Conservation (phyloP, 1,140 invertebrate genomes). For the Bombus sylvicola region DNA sequence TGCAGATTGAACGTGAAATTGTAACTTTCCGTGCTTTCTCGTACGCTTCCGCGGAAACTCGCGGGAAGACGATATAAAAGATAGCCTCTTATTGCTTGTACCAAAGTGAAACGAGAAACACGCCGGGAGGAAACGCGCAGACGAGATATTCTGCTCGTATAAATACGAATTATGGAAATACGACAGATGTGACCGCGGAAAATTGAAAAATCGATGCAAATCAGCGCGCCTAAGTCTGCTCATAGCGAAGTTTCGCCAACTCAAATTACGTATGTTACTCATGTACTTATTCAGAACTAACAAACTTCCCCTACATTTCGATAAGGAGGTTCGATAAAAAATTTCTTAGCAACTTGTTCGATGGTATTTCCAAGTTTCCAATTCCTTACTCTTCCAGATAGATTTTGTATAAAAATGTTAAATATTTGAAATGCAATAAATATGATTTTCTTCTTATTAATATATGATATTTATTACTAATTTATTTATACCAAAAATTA, state of each 20-base stretch:
- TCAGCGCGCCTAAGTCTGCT: background rate
- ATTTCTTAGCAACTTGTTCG: background rate
- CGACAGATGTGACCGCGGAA: background rate
- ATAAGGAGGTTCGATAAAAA: background rate
- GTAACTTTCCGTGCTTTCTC: background rate
- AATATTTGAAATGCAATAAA: too few species aligned
- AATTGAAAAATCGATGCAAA: conserved; percentile 14
- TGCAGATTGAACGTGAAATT: background rate
- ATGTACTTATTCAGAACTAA: background rate
- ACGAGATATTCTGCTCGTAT: background rate
- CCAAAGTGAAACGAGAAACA: conserved; percentile 5
- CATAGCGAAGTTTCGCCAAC: background rate
- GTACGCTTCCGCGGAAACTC: background rate
- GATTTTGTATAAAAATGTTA: too few species aligned
- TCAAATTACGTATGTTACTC: background rate
- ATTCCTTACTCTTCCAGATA: too few species aligned
- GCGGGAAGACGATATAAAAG: background rate
- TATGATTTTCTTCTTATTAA: too few species aligned
- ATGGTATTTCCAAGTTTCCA: background rate
- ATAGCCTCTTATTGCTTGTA: conserved; percentile 7
- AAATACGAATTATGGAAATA: conserved; percentile 15
- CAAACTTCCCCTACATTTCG: background rate
- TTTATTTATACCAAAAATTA: too few species aligned
- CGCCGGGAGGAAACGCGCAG: background rate
- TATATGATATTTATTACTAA: too few species aligned